Evolutionary conservation across 2,797 vertebrate species (phyloP), one percentile per base, ranked within the genome.

Genomic region (Muscicapa comitata): DNA sequence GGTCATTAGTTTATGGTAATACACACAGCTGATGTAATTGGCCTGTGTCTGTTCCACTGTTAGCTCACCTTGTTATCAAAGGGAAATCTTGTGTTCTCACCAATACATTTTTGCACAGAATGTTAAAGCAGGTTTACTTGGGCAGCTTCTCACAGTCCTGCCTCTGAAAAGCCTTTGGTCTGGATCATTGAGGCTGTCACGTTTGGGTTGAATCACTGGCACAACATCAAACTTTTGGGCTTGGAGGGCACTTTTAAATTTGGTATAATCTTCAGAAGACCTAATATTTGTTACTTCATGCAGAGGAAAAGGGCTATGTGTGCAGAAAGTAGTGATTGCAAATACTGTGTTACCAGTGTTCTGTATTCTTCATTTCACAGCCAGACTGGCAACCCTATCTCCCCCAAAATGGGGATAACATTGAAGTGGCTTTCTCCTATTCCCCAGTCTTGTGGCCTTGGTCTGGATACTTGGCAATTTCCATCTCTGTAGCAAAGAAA

Each of bases 371-470:
- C 54, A 6, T 81, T 95, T 58, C 82, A 73, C 97, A 99, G 99
- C 99, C 99, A 51, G 98, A 99, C 96, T 99, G 99, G 99, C 99
- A 99, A 91, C 99, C 99, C 17, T 99, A 99, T 96, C 98, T 99
- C 59, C 99, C 99, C 4, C 99, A 99, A 97, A 99, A 99, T 8
- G 99, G 99, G 18, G 99, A 99, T 97, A 98, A 98, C 97, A 99
- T 99, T 0, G 99, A 99, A 17, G 99, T 99, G 59, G 99, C 99
- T 4, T 98, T 99, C 72, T 99, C 99, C 16, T 99, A 99, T 79
- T 99, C 99, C 1, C 98, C 99, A 0, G 99, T 99, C 72, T 96
- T 99, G 47, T 99, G 99, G 99, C 99, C 99, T 18, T 99, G 99
- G 99, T 99, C 99, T 0, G 99, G 99, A 17, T 99, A 99, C 96